These are phyloP conservation scores for Mormyrus proboscirostris DNA, from an alignment of 2,797 vertebrate species.

Conservation along the genomic window DNA sequence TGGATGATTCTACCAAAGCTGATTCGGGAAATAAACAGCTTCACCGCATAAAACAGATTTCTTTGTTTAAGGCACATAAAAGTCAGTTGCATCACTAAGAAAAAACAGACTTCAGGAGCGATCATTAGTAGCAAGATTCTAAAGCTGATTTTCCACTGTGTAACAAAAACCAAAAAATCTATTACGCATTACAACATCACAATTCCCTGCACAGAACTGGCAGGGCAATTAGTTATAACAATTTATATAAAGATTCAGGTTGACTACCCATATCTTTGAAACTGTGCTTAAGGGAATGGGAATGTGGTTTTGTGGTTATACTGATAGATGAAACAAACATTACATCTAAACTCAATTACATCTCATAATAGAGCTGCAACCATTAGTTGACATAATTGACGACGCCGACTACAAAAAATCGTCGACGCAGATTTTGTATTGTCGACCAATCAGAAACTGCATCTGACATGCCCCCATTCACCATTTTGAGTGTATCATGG, in stretches of 20 bases:
- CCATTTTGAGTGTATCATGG: no score
- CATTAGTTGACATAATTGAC: no score
- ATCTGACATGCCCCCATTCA: no score
- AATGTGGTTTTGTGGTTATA: not conserved
- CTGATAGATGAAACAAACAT: not conserved
- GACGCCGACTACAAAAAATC: no score
- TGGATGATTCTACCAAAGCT: not conserved
- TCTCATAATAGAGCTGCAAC: no score
- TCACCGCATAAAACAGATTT: not conserved
- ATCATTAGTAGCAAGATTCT: not conserved
- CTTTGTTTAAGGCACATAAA: not conserved
- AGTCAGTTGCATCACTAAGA: not conserved
- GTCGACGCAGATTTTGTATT: no score
- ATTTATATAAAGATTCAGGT: not conserved
- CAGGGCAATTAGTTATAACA: not conserved
- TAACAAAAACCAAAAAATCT: not conserved
- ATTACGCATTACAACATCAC: not conserved
- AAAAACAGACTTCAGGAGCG: not conserved
- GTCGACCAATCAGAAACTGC: no score
- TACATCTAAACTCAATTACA: not conserved
- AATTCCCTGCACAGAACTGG: not conserved
- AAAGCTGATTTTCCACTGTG: not conserved
- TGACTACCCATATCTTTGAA: slow-evolving; percentile 7
- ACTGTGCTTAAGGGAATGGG: not conserved
- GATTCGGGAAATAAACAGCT: not conserved